Evolutionary conservation across 2,888 invertebrate genomes (phyloP).

Genomic region (Morinoia aosen): DNA sequence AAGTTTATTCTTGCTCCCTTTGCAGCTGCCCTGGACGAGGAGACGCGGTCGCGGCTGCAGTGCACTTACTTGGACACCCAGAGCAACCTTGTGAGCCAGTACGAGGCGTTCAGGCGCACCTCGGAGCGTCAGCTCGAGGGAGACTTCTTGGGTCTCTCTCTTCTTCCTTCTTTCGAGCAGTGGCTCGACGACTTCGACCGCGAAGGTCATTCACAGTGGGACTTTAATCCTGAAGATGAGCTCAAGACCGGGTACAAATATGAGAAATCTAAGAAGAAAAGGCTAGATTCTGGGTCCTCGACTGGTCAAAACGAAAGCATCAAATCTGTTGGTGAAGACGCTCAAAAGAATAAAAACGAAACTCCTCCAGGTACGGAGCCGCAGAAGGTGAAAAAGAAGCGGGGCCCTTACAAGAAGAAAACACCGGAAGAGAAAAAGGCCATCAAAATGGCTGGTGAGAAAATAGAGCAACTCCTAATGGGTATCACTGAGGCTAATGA

Average conservation of each 20-base stretch:
- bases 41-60: neutral
- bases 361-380: neutral
- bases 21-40: neutral
- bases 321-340: neutral
- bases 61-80: neutral
- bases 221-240: neutral
- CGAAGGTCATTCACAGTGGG: neutral
- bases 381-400: neutral
- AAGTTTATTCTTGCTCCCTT: neutral
- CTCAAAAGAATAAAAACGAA: neutral
- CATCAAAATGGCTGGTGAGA: constrained; percentile 24
- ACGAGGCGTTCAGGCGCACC: neutral
- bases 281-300: neutral
- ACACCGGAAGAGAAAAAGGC: constrained; percentile 25
- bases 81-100: neutral
- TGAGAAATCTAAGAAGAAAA: neutral
- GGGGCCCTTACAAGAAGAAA: constrained; percentile 51
- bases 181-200: constrained; percentile 57
- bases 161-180: constrained; percentile 46
- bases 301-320: neutral
- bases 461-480: constrained; percentile 43
- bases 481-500: neutral
- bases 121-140: neutral
- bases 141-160: neutral
- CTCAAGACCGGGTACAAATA: neutral